Evolutionary conservation across 2,888 invertebrate genomes (phyloP).

Genomic region (Cyclophora punctaria): DNA sequence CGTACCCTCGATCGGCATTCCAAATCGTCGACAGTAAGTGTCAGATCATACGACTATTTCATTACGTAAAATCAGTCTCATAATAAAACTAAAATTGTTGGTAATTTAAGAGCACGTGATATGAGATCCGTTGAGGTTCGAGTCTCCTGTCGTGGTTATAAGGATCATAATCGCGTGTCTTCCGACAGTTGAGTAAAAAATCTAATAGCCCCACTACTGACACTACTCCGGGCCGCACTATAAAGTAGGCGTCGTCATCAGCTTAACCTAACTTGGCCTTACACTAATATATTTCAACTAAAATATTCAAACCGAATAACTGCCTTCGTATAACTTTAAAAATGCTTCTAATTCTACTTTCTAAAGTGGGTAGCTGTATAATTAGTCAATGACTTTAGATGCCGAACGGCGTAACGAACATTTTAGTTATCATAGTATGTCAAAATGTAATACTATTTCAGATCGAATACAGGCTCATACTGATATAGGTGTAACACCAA

Average conservation of each 20-base stretch:
- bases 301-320: constrained; percentile 26
- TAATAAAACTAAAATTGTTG: constrained; percentile 37
- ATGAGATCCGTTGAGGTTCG: too few species aligned
- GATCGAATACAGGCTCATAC: too few species aligned
- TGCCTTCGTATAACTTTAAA: constrained; percentile 14
- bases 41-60: constrained; percentile 43
- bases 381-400: too few species aligned
- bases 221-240: constrained; percentile 31
- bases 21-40: constrained; percentile 23
- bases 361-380: not conserved
- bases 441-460: too few species aligned
- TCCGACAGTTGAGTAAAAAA: constrained; percentile 17
- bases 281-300: constrained; percentile 63
- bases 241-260: constrained; percentile 41
- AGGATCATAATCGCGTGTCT: not conserved
- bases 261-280: constrained; percentile 47
- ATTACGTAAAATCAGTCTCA: constrained; percentile 73
- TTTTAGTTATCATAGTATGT: too few species aligned
- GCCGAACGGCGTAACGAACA: too few species aligned
- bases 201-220: constrained; percentile 28
- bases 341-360: not conserved
- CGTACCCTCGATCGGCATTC: too few species aligned
- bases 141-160: not conserved
- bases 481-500: too few species aligned
- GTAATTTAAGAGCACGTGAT: too few species aligned